phyloP scores from a whole-genome alignment of 1,140 invertebrate species.

The Dolichoris vasculosae region DNA sequence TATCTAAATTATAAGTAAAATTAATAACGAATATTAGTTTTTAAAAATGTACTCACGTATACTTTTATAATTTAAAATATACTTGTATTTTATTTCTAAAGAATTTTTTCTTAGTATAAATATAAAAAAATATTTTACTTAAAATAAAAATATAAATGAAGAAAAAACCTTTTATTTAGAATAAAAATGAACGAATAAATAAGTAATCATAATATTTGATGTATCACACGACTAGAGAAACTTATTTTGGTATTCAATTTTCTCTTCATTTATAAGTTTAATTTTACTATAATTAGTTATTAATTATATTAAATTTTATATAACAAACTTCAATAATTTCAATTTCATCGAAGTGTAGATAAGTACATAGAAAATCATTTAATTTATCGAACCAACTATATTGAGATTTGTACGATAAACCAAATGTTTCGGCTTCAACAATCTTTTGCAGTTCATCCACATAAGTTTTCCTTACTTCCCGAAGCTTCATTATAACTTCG shows the following conservation, averaged over 20 bases:
- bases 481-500: constrained; percentile 59
- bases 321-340: constrained; percentile 54
- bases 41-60: no score
- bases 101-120: no score
- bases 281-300: not conserved
- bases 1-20: no score
- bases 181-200: not conserved
- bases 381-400: constrained; percentile 56
- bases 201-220: not conserved
- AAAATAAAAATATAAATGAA: not conserved
- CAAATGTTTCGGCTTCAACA: constrained; percentile 30
- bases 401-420: constrained; percentile 40
- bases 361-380: constrained; percentile 57
- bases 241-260: no score
- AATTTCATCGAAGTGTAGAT: constrained; percentile 58
- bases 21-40: no score
- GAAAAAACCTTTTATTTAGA: not conserved
- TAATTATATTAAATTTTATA: not conserved
- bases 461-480: constrained; percentile 56
- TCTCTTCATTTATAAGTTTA: not conserved
- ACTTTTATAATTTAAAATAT: no score
- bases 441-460: constrained; percentile 55
- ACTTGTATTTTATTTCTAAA: no score
- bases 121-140: no score
- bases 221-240: no score